phyloP scores from a whole-genome alignment of 2,888 invertebrate genomes.

The Pristionchus japonicus region DNA sequence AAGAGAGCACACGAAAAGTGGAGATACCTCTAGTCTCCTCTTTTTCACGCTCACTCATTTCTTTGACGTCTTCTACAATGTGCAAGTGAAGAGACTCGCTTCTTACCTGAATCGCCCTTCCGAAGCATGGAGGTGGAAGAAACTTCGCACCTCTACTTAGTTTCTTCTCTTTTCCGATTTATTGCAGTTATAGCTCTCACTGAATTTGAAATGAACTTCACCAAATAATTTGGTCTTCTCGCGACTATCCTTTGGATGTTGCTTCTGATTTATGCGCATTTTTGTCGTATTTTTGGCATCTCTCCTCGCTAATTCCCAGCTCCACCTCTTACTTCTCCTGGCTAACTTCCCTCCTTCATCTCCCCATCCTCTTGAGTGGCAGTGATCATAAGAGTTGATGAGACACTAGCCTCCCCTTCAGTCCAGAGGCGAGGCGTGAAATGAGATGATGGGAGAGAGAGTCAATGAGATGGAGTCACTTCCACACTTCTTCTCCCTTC shows the following conservation, averaged over 20 bases:
- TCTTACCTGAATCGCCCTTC: neutral
- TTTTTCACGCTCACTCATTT: neutral
- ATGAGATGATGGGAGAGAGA: neutral
- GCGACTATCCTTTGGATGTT: neutral
- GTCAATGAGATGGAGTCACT: slow-evolving; percentile 1
- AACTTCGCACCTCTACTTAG: neutral
- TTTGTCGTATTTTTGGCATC: neutral
- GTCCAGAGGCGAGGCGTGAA: too few relatives aligned
- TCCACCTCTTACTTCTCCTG: too few relatives aligned
- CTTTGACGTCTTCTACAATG: neutral
- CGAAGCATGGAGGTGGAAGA: neutral
- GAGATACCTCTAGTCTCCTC: neutral
- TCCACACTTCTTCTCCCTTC: neutral
- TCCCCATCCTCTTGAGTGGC: neutral
- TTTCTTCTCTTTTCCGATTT: neutral
- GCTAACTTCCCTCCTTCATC: too few relatives aligned
- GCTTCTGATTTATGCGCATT: neutral
- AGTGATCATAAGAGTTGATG: slow-evolving; percentile 34
- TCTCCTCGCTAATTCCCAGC: too few relatives aligned
- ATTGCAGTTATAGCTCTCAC: neutral
- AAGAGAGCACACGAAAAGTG: too few relatives aligned
- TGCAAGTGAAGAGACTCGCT: too few relatives aligned
- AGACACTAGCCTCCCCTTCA: too few relatives aligned
- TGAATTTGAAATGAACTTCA: neutral
- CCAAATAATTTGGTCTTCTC: neutral